A percentile compares a stretch with the other conserved stretches of the same genome.
Conservation (phyloP, 1,140 invertebrate species). For the Meteorus sp. region DNA sequence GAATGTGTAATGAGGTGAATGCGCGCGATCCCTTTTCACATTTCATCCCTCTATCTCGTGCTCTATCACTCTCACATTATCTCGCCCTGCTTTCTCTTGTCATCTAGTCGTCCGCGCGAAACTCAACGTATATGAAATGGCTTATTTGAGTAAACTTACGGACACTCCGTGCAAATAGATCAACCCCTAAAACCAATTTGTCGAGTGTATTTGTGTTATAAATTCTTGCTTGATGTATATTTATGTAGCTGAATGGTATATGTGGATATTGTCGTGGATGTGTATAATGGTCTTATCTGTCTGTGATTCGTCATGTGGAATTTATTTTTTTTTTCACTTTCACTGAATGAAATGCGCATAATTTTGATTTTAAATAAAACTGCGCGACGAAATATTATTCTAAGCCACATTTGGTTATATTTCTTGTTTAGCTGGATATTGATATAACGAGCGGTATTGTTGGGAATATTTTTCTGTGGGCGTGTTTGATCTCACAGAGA, state of each 20-base stretch:
- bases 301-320: neutral
- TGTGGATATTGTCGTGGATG: too few species aligned
- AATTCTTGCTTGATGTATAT: too few species aligned
- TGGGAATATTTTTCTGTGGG: too few species aligned
- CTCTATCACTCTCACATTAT: neutral
- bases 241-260: neutral
- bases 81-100: slow-evolving; percentile 4
- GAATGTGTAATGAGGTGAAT: slow-evolving; percentile 50
- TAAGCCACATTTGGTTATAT: neutral
- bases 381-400: neutral
- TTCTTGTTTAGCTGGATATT: neutral
- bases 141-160: slow-evolving; percentile 24
- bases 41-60: slow-evolving; percentile 31
- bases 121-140: slow-evolving; percentile 4
- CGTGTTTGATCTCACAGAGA: too few species aligned
- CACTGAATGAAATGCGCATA: too few species aligned
- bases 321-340: too few species aligned
- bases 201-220: too few species aligned
- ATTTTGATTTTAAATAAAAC: too few species aligned
- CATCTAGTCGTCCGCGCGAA: neutral
- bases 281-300: slow-evolving; percentile 20
- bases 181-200: slow-evolving; percentile 30
- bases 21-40: slow-evolving; percentile 40
- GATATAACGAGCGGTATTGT: too few species aligned
- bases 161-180: slow-evolving; percentile 36